Evolutionary conservation across 2,797 vertebrate genomes (phyloP), one percentile per base, ranked within the genome.

Genomic region (Tamandua tetradactyla): DNA sequence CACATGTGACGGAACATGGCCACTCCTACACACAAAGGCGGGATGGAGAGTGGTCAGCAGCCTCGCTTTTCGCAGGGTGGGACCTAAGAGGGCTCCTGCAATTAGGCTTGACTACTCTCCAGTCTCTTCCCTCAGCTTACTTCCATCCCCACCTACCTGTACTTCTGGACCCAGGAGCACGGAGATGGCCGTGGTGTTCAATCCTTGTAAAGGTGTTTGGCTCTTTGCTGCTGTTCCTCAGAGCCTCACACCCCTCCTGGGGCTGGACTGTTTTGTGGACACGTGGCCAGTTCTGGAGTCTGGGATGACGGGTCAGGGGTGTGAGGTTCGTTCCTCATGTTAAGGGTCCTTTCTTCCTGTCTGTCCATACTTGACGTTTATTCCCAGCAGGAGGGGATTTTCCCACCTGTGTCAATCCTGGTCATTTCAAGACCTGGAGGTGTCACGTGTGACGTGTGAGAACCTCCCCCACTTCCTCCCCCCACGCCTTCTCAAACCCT

Each of bases 341-440:
- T 83, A 69, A 71, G 49, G 91, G 94, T 91, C n/a, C 22, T 92
- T 64, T 92, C 44, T 55, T 92, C 82, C 47, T 72, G 68, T 72
- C 83, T 84, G 42, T 66, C 92, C 62, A 32, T 72, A 44, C 62
- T 44, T 15, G n/a, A 64, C 42, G 47, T 79, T 83, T 87, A 89
- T 88, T 95, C 79, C 71, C 42, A 86, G 89, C 35, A 72, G 84
- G 69, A 89, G 71, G 76, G 64, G 95, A 10, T 85, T 57, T 57
- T 59, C 89, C 64, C 75, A 25, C 25, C 14, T 72, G 74, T 71
- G 71, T 84, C 72, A 72, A 7, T 76, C 82, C 32, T 74, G 52
- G 57, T 86, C 81, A 95, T 94, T 81, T 85, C 42, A 52, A 87
- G 93, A 97, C 42, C 78, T 11, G 44, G 81, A 74, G 49, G 27